Base-by-base conservation (phyloP, 2,113 vertebrate genomes). In the Laticauda colubrina region DNA sequence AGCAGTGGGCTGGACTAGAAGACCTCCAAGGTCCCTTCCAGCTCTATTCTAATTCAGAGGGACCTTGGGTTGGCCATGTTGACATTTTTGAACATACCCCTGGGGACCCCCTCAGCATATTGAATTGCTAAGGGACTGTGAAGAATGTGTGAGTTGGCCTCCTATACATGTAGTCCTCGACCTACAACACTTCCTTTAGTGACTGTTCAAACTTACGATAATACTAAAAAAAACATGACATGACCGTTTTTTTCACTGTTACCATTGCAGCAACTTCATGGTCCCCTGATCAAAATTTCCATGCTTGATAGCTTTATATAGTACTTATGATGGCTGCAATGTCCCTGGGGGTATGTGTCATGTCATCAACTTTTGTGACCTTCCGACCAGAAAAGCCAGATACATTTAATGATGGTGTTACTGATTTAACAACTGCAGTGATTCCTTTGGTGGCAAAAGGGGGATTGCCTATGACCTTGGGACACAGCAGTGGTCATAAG, bases 61-160 rank as follows among this genome's bases (percentile, higher is more conserved):
- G n/a, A 75, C 5, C 69, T 75, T 18, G n/a, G 1, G n/a, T 6
- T 69, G 64, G 64, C 12, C 14, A 75, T 34, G 2, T 2, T 75
- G n/a, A 15, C 26, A 20, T 75, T 75, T 18, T 75, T 75, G 14
- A 34, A 15, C 69, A 18, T 18, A 6, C 64, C n/a, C 29, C 14
- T 6, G 64, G 12, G 34, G 64, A 69, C 0, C 14, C n/a, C 69
- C 14, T n/a, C 64, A n/a, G 29, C 0, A 0, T 15, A 6, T 0
- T 34, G 69, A 75, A 75, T 75, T 34, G 69, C 18, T 75, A 75
- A 75, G 14, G n/a, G 64, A 34, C n/a, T 6, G n/a, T 5, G n/a
- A 18, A 34, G 64, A 34, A n/a, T 0, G 4, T 29, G 26, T 64
- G 9, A 29, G 61, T 29, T 29, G 61, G 61, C 61, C 10, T 29